A percentile compares a stretch with the other conserved stretches of the same genome.
These are phyloP conservation scores for Cataglyphis albicans DNA, from an alignment of 2,888 invertebrate genomes.

Conservation along the genomic window DNA sequence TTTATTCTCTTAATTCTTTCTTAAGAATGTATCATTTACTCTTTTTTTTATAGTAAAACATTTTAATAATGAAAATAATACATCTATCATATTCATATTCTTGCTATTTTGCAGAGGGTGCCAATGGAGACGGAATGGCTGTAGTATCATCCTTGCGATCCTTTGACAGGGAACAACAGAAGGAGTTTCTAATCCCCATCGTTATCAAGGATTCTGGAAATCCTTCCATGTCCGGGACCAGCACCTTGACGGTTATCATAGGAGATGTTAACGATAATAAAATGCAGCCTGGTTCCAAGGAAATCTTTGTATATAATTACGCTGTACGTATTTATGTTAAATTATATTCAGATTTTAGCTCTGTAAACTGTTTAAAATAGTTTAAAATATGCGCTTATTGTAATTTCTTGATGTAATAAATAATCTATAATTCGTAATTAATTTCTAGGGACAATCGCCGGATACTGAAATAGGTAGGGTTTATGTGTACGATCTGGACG, in stretches of 20 bases:
- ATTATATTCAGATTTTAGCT: background rate
- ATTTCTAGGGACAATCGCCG: slow-evolving; percentile 92
- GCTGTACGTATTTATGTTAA: slow-evolving; percentile 85
- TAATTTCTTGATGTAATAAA: background rate
- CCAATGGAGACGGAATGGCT: slow-evolving; percentile 99
- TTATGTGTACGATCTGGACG: slow-evolving; percentile 98
- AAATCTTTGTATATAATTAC: slow-evolving; percentile 99
- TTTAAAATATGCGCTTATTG: background rate
- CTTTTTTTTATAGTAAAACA: background rate
- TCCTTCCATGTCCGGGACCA: slow-evolving; percentile 98
- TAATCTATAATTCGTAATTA: background rate
- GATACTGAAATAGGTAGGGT: slow-evolving; percentile 97
- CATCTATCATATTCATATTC: background rate
- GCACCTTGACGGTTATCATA: slow-evolving; percentile 97
- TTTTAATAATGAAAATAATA: background rate
- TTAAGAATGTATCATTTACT: background rate
- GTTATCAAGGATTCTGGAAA: slow-evolving; percentile 98
- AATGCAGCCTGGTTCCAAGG: slow-evolving; percentile 99
- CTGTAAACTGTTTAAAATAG: background rate
- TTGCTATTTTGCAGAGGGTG: slow-evolving; percentile 90
- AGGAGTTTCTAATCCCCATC: slow-evolving; percentile 98
- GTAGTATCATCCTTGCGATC: slow-evolving; percentile 97
- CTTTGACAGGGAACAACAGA: slow-evolving; percentile 98
- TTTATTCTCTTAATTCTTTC: background rate
- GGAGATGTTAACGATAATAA: slow-evolving; percentile 99